Conservation (phyloP, 1,140 invertebrate genomes). For the Pomacea maculata region DNA sequence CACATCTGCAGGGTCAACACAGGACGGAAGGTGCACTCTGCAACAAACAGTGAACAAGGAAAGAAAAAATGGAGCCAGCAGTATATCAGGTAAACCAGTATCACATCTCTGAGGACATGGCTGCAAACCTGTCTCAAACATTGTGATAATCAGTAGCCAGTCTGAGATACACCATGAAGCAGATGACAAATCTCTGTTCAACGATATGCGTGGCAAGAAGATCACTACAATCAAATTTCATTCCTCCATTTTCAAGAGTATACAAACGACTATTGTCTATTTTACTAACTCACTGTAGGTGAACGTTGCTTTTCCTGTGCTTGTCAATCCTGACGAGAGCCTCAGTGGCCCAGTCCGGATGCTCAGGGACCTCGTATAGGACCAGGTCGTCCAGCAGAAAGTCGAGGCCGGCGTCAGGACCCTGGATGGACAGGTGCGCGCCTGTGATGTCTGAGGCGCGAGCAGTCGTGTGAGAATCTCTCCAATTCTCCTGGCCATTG, state of each 20-base stretch:
- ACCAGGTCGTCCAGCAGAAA: conserved; percentile 33
- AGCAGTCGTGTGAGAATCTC: not conserved
- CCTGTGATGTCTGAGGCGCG: conserved; percentile 9
- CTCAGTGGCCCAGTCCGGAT: conserved; percentile 29
- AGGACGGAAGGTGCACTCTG: not conserved
- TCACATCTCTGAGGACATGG: not conserved
- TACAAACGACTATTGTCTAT: not conserved
- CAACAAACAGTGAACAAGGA: not conserved
- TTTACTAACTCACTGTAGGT: conserved; percentile 18
- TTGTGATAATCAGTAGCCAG: not conserved
- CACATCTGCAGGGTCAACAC: not conserved
- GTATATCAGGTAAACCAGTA: not conserved
- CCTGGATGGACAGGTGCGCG: conserved; percentile 24
- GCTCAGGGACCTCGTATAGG: conserved; percentile 20
- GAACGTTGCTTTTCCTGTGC: conserved; percentile 32
- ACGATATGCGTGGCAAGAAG: not conserved
- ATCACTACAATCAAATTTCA: not conserved
- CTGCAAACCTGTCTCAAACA: not conserved
- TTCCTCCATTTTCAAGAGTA: not conserved
- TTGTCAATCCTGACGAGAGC: conserved; percentile 31
- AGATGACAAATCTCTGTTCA: not conserved
- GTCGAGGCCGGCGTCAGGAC: conserved; percentile 30
- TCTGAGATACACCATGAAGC: not conserved
- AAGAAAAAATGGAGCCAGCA: not conserved
- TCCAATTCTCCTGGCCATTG: not conserved